Conservation (phyloP, 2,113 vertebrate genomes). For the Ceyx melanurus region DNA sequence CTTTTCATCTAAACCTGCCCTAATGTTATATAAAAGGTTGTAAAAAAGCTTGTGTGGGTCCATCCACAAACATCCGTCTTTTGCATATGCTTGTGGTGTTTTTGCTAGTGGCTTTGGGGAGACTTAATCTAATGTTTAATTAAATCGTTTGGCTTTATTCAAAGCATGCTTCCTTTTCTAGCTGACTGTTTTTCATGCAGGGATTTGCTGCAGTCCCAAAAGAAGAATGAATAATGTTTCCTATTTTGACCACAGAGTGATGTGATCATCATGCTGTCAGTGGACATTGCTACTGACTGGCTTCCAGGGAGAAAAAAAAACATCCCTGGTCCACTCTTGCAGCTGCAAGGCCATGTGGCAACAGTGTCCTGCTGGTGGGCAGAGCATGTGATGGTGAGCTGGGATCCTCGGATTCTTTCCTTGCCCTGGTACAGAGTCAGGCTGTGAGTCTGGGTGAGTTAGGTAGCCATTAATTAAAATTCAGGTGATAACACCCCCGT, state of each 20-base stretch:
- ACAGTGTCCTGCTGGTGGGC: not conserved
- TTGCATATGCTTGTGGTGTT: not conserved
- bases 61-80: not conserved
- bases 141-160: not conserved
- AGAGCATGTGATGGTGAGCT: not conserved
- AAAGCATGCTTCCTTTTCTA: not conserved
- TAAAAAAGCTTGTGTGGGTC: constrained; percentile 23
- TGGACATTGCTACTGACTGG: not conserved
- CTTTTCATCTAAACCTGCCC: constrained; percentile 49
- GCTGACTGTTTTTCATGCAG: not conserved
- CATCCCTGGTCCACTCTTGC: not conserved
- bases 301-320: not conserved
- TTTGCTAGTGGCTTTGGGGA: not conserved
- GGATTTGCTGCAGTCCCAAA: constrained; percentile 4
- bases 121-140: not conserved
- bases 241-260: not conserved
- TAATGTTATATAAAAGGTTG: constrained; percentile 27
- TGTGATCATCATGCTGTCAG: not conserved
- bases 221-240: constrained; percentile 16
- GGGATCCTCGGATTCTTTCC: not conserved
- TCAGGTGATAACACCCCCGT: not conserved
- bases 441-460: not conserved
- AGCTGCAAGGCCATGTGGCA: not conserved
- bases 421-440: not conserved
- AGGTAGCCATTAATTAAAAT: not conserved